These are phyloP conservation scores for Masticophis lateralis DNA, from an alignment of 2,797 vertebrate species.

Conservation along the genomic window DNA sequence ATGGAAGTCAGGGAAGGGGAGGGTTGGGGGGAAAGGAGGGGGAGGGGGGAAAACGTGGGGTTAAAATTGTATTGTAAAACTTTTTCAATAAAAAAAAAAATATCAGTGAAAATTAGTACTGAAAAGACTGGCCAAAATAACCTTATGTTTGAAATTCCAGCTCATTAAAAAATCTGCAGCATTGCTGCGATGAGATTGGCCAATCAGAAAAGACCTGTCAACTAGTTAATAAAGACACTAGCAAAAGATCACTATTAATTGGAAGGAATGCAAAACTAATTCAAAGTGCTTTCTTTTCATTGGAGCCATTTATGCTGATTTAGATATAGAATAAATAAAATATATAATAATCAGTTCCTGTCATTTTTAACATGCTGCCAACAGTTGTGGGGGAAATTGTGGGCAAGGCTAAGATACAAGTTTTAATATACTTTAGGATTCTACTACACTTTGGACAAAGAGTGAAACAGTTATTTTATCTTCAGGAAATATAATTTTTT, in stretches of 20 bases:
- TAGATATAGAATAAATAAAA: constrained; percentile 27
- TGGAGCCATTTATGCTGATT: background rate
- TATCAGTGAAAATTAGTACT: background rate
- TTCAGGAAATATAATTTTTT: background rate
- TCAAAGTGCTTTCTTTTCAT: constrained; percentile 22
- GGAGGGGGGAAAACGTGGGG: too few relatives aligned
- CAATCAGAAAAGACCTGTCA: constrained; percentile 25
- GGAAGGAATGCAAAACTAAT: constrained; percentile 30
- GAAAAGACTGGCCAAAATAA: background rate
- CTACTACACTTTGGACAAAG: background rate
- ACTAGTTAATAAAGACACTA: constrained; percentile 35
- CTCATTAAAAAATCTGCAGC: constrained; percentile 46
- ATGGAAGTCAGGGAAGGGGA: too few relatives aligned
- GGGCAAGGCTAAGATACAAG: background rate
- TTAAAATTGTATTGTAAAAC: too few relatives aligned
- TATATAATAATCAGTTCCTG: background rate
- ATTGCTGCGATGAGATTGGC: constrained; percentile 21
- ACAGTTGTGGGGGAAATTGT: background rate
- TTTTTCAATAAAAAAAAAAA: too few relatives aligned
- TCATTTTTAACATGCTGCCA: background rate
- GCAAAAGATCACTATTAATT: constrained; percentile 24
- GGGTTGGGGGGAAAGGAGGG: too few relatives aligned
- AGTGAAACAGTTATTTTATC: background rate
- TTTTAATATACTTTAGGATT: background rate
- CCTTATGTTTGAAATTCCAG: constrained; percentile 36